Conservation (phyloP, 1,140 invertebrate species). For the Zaprionus camerounensis region DNA sequence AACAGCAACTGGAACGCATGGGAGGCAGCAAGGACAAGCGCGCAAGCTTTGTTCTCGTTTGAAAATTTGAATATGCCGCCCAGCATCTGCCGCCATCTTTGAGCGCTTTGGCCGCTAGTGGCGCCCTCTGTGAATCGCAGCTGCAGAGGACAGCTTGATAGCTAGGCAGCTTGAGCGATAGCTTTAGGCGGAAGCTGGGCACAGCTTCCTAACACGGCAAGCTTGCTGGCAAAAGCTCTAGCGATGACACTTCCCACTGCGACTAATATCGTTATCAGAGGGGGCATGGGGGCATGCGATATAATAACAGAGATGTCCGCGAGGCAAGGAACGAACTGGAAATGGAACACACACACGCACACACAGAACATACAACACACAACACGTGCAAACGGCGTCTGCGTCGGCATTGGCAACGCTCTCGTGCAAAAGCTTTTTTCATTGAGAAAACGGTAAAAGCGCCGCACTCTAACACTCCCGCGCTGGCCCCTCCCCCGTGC, state of each 20-base stretch:
- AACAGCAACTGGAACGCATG: not conserved
- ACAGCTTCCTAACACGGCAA: conserved; percentile 58
- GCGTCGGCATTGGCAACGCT: conserved; percentile 50
- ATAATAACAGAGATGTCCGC: conserved; percentile 34
- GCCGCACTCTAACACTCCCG: not conserved
- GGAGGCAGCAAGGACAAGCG: not conserved
- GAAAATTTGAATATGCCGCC: conserved; percentile 8
- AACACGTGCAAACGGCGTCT: conserved; percentile 35
- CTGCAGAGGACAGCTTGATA: too few species aligned
- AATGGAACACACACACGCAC: conserved; percentile 19
- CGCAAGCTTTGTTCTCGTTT: not conserved
- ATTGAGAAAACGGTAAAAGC: conserved; percentile 57
- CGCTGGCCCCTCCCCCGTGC: too few species aligned
- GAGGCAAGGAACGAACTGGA: conserved; percentile 17
- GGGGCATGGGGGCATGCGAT: not conserved
- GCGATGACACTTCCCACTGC: conserved; percentile 47
- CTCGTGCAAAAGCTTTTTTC: conserved; percentile 62
- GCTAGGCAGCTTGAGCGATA: not conserved
- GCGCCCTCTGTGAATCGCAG: conserved; percentile 32
- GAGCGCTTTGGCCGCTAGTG: conserved; percentile 6
- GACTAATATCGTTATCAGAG: not conserved
- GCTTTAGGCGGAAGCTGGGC: conserved; percentile 40
- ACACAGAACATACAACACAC: conserved; percentile 7
- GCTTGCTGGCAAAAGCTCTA: conserved; percentile 52
- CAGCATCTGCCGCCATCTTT: conserved; percentile 34